Evolutionary conservation across 1,140 invertebrate genomes (phyloP), one percentile per base, ranked within the genome.

Genomic region (Chrysopa pallens): DNA sequence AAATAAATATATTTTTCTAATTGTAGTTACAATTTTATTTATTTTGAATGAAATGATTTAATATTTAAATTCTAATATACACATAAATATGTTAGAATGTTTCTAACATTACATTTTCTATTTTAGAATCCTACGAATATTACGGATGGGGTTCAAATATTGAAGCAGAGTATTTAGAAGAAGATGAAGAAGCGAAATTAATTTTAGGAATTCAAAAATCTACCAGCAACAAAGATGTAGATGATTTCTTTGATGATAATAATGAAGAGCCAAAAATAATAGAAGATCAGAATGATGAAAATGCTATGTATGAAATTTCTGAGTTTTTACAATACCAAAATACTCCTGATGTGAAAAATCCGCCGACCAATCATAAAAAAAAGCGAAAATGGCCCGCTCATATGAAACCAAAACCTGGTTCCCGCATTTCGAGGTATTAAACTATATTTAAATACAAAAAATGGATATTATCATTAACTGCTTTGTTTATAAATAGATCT

Each of bases 81-180:
- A 23, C n/a, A n/a, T n/a, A n/a, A 23, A 23, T 23, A 23, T 3
- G 2, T 23, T 23, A 23, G 2, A 23, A 23, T 23, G 5, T 61
- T 52, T 61, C 58, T 42, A 55, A 61, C 49, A 12, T 31, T 35
- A 8, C 7, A 41, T 12, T 41, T 27, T 31, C 8, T 41, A 6
- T 23, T 23, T 2, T 23, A 23, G 17, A 23, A 23, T 23, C 17
- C 23, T 14, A 39, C 13, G 7, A 12, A 17, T 39, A 7, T 23
- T 39, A 17, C 23, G 38, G 8, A 2, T 39, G 15, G 6, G 14
- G 7, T 8, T 23, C 15, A 23, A 39, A 39, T 17, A 8, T 2
- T 33, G 31, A 33, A 33, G 31, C 31, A 11, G 31, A 33, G 6
- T 33, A 11, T 33, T 33, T 33, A 12, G 31, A 33, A 33, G 31